Evolutionary conservation across 1,140 invertebrate species (phyloP).

Genomic region (Drosophila tani): DNA sequence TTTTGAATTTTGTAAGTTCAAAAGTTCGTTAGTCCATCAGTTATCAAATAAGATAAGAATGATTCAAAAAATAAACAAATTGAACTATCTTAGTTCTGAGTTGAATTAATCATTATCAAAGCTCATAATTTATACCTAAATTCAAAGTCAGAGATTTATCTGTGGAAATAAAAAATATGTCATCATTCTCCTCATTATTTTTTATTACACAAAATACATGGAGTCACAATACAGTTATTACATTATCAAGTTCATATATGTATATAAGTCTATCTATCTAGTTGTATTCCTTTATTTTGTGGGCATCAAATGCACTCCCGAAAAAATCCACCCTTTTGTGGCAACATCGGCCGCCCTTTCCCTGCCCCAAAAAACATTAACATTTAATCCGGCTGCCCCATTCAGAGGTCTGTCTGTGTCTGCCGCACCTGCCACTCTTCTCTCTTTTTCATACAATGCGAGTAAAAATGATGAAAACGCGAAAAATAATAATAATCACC

Average conservation of each 20-base stretch:
- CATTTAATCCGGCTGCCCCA: slow-evolving; percentile 51
- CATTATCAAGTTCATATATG: slow-evolving; percentile 22
- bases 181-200: too few relatives aligned
- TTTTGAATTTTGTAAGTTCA: too few relatives aligned
- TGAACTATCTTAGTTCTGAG: too few relatives aligned
- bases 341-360: not conserved
- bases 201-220: slow-evolving; percentile 49
- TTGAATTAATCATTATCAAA: too few relatives aligned
- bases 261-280: slow-evolving; percentile 42
- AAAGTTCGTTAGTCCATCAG: too few relatives aligned
- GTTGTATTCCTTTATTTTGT: slow-evolving; percentile 8
- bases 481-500: slow-evolving; percentile 54
- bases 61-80: too few relatives aligned
- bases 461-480: slow-evolving; percentile 48
- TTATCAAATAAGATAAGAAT: too few relatives aligned
- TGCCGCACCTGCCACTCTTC: slow-evolving; percentile 54
- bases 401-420: slow-evolving; percentile 33
- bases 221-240: slow-evolving; percentile 29
- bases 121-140: too few relatives aligned
- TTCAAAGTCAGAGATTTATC: too few relatives aligned
- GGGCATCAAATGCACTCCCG: slow-evolving; percentile 12
- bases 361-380: slow-evolving; percentile 41
- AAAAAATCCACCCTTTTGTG: slow-evolving; percentile 12
- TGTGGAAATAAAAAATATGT: too few relatives aligned
- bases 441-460: slow-evolving; percentile 5